phyloP scores from a whole-genome alignment of 2,797 vertebrate species.

The Pantherophis alleghaniensis region DNA sequence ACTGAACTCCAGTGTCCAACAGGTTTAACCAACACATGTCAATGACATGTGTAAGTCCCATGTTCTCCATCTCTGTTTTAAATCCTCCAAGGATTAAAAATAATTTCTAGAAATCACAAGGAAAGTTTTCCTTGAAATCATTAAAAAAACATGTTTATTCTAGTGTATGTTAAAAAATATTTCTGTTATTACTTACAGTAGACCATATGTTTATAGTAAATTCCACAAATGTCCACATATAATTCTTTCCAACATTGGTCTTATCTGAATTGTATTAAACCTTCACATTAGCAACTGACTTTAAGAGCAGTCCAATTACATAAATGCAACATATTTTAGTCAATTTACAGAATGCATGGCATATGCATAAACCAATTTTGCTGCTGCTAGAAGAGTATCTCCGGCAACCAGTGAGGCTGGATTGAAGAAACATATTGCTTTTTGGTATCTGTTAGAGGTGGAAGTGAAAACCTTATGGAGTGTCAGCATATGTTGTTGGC shows the following conservation, averaged over 20 bases:
- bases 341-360: not conserved
- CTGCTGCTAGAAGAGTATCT: conserved; percentile 10
- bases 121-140: not conserved
- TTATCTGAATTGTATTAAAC: not conserved
- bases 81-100: not conserved
- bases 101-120: not conserved
- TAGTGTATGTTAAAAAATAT: not conserved
- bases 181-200: not conserved
- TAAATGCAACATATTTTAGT: not conserved
- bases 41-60: not conserved
- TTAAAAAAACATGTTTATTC: not conserved
- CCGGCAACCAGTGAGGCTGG: conserved; percentile 9
- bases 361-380: conserved; percentile 15
- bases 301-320: conserved; percentile 8
- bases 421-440: conserved; percentile 29
- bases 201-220: not conserved
- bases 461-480: conserved; percentile 34
- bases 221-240: not conserved
- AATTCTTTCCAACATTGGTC: not conserved
- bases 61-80: not conserved
- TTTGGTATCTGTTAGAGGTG: conserved; percentile 25
- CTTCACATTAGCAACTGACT: not conserved
- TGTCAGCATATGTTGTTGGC: conserved; percentile 29
- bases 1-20: not conserved
- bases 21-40: not conserved